Conservation (phyloP, 1,140 invertebrate genomes). For the Bombus superbus region DNA sequence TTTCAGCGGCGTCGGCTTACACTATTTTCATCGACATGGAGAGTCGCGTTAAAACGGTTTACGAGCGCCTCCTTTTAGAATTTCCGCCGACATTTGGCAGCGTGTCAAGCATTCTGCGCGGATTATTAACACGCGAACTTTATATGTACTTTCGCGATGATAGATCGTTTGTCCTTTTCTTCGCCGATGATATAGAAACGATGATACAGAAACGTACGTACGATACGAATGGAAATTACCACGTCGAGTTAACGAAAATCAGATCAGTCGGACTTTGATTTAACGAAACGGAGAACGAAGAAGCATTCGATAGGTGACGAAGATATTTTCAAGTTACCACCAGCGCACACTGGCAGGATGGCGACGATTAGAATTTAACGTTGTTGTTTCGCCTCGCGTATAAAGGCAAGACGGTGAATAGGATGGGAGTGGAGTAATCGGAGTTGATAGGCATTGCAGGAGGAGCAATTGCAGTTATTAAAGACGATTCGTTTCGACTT, state of each 20-base stretch:
- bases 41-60: slow-evolving; percentile 12
- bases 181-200: neutral
- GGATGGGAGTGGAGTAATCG: slow-evolving; percentile 1
- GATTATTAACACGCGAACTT: slow-evolving; percentile 2
- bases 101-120: slow-evolving; percentile 1
- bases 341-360: fast-evolving
- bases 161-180: neutral
- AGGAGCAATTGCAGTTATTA: slow-evolving; percentile 37
- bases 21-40: slow-evolving; percentile 4
- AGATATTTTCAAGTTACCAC: neutral
- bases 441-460: slow-evolving; percentile 21
- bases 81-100: slow-evolving; percentile 20
- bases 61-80: slow-evolving; percentile 35
- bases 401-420: neutral
- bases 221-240: neutral
- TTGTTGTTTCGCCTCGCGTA: neutral
- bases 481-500: neutral
- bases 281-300: no score
- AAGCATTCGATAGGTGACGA: no score
- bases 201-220: no score
- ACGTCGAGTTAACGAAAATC: neutral
- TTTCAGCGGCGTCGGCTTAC: neutral
- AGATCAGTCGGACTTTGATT: no score
- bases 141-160: neutral
- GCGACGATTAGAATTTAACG: slow-evolving; percentile 3